Evolutionary conservation across 2,113 vertebrate genomes (phyloP), one percentile per base, ranked within the genome.

Genomic region (Campylomormyrus tamandua): DNA sequence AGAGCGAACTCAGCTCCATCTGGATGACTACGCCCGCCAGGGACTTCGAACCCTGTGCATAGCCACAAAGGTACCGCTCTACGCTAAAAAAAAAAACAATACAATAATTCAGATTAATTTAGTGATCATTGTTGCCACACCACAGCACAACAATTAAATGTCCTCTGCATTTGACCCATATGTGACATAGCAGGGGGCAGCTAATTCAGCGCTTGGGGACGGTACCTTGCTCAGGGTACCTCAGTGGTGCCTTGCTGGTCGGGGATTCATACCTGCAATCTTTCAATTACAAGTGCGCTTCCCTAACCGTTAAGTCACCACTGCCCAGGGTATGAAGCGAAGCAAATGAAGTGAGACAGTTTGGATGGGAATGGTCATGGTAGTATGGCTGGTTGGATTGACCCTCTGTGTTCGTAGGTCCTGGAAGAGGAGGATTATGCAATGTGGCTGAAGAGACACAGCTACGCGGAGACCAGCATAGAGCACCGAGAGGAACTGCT

Each of bases 21-120:
- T 99, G 93, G 96, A 99, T 91, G 90, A 93, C 87, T 99, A 99
- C 10, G 98, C 97, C 90, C 96, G 93, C 91, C 96, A 95, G 42
- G 98, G 98, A 19, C 96, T 99, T 0, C 98, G 98, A 31, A 99
- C 98, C 24, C 95, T 99, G 2, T 99, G 98, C 92, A 95, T 99
- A 24, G 97, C 98, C 13, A 98, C 97, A 92, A 98, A 96, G 97
- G 98, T 99, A 94, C 91, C 3, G 45, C 45, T n/a, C 21, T 70
- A 31, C n/a, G 1, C 62, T 11, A 42, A 19, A 42, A 80, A n/a
- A 19, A 35, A n/a, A 19, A 35, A 6, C 6, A 19, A 9, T 17
- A 52, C 13, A 19, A 48, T 13, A 11, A 56, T 21, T 56, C 53
- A 7, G 4, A 56, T 56, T 21, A 21, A 56, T 56, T 56, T 21